Evolutionary conservation across 2,888 invertebrate species (phyloP).

Genomic region (Meganola albula): DNA sequence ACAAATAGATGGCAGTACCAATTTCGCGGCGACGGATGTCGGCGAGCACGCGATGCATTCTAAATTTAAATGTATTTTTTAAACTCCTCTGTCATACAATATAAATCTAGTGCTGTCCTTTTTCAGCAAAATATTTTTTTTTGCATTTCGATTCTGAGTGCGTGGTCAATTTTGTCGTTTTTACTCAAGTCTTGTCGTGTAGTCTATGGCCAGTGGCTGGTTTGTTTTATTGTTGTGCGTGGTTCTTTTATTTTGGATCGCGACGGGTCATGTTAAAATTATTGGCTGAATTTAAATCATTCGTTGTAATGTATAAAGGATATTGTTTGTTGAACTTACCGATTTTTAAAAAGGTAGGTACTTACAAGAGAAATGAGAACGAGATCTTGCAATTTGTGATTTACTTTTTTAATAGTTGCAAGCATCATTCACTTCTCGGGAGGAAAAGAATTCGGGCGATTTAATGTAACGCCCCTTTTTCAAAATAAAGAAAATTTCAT

Average conservation of each 20-base stretch:
- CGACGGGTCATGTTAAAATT: conserved; percentile 33
- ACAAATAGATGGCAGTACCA: conserved; percentile 60
- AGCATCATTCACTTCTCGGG: too few species aligned
- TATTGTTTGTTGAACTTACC: conserved; percentile 3
- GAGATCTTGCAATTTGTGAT: too few species aligned
- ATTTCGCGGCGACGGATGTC: conserved; percentile 71
- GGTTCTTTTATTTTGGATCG: conserved; percentile 33
- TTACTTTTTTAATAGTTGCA: too few species aligned
- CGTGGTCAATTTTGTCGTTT: conserved; percentile 71
- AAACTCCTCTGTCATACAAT: conserved; percentile 49
- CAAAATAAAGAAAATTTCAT: too few species aligned
- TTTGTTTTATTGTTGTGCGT: conserved; percentile 42
- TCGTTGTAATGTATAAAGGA: conserved; percentile 14
- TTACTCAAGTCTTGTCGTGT: conserved; percentile 55
- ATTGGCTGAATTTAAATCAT: conserved; percentile 34
- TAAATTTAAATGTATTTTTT: conserved; percentile 63
- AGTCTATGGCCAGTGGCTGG: conserved; percentile 50
- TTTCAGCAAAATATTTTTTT: conserved; percentile 63
- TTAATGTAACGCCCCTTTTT: too few species aligned
- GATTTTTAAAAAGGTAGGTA: too few species aligned
- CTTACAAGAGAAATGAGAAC: too few species aligned
- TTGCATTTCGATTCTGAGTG: conserved; percentile 74
- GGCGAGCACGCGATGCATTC: conserved; percentile 74
- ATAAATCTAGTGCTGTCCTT: conserved; percentile 44
- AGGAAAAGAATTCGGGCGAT: too few species aligned